Conservation (phyloP, 2,113 vertebrate genomes). For the Eonycteris spelaea region DNA sequence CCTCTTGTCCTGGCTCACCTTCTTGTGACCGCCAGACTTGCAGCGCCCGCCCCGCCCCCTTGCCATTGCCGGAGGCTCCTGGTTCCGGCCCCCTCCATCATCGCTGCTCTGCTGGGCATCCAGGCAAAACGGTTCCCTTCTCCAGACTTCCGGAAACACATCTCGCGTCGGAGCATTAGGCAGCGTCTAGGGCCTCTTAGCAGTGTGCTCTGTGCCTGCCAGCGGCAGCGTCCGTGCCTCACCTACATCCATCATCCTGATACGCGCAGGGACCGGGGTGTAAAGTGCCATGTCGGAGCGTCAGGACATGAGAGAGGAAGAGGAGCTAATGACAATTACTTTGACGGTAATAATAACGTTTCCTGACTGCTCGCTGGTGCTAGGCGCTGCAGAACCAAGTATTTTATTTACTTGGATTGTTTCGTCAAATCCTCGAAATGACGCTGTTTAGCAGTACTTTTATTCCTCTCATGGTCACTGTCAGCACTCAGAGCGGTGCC, state of each 20-base stretch:
- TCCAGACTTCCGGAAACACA: not conserved
- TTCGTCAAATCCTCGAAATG: not conserved
- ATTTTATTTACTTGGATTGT: not conserved
- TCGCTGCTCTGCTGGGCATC: not conserved
- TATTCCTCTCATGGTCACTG: not conserved
- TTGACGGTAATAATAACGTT: not conserved
- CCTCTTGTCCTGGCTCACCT: not conserved
- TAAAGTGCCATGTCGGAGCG: not conserved
- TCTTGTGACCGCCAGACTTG: not conserved
- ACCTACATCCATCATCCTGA: not conserved
- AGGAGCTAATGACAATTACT: not conserved
- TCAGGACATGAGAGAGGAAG: not conserved
- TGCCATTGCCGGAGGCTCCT: not conserved
- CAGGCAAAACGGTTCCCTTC: not conserved
- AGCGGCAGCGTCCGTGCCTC: not conserved
- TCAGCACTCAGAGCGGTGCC: not conserved
- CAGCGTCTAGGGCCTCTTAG: not conserved
- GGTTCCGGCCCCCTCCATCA: not conserved
- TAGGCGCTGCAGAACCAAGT: not conserved
- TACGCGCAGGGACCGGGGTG: not conserved
- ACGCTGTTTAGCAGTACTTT: not conserved
- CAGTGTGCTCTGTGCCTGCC: not conserved
- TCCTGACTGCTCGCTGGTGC: not conserved
- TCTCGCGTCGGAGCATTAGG: not conserved
- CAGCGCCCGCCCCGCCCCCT: accelerated